Evolutionary conservation across 2,888 invertebrate species (phyloP), one percentile per base, ranked within the genome.

Genomic region (Coecobrya sp.): DNA sequence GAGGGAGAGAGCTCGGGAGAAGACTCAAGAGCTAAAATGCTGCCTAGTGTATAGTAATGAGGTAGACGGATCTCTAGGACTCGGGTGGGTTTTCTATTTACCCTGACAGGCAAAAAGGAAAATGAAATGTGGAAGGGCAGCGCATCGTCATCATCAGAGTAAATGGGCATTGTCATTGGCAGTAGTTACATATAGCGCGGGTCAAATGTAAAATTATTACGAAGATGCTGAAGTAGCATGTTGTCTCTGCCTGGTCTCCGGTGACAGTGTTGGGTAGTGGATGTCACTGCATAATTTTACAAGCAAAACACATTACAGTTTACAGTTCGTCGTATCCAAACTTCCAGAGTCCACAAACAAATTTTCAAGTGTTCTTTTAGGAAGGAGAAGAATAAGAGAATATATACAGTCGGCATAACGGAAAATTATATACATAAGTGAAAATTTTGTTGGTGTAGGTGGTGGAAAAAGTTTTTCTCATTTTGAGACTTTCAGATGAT

Each of bases 21-120:
- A n/a, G 73, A 42, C 16, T 73, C 73, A 73, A 73, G 42, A 73
- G 73, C 42, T 73, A 73, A 70, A 70, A 70, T 36, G 70, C 3
- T 70, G 70, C 42, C 73, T 42, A 19, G 30, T 70, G 70, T 70
- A 70, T 70, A 70, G 25, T 73, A 73, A 73, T 73, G 73, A 73
- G 73, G 8, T 42, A 42, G 42, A 42, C 42, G 13, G 42, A 42
- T 16, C 19, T 27, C 19, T 27, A 13, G 27, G 25, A 27, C 27
- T 25, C 65, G 65, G 65, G 25, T 42, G 42, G 19, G 42, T 73
- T 73, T 68, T 73, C 65, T 10, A 73, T 65, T 65, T 65, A 27
- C 65, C 10, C n/a, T 1, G 25, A 68, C n/a, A 30, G 1, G 0
- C 11, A 19, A 36, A 73, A 73, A 73, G 1, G 68, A 30, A 68